phyloP scores from a whole-genome alignment of 2,113 vertebrate genomes.

The Ptilorrhoa leucosticta region DNA sequence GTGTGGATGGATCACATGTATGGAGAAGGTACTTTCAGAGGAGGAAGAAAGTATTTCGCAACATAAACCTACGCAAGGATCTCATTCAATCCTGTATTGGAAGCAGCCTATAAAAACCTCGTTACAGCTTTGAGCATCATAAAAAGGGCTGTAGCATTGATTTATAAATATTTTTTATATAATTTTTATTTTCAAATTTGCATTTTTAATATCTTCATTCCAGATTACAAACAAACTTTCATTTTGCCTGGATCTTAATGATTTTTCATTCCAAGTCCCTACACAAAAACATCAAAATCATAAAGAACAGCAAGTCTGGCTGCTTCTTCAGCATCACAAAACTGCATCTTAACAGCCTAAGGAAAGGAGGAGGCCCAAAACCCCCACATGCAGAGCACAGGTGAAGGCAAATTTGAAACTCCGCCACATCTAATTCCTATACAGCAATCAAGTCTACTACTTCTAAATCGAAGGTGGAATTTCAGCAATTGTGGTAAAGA shows the following conservation, averaged over 20 bases:
- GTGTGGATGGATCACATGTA: conserved; percentile 9
- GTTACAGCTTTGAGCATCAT: neutral
- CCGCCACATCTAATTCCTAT: neutral
- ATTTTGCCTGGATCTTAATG: neutral
- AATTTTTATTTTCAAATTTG: neutral
- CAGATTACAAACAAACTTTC: neutral
- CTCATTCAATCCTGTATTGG: conserved; percentile 1
- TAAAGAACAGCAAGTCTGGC: neutral
- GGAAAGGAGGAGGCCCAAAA: neutral
- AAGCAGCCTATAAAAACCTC: neutral
- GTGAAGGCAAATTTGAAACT: neutral
- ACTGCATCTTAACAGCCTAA: neutral
- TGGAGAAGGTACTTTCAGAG: conserved; percentile 21
- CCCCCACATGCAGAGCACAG: neutral
- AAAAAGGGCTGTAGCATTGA: neutral
- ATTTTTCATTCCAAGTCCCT: neutral
- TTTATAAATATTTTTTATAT: neutral
- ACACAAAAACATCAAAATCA: neutral
- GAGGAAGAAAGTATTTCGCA: conserved; percentile 41
- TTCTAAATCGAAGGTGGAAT: neutral
- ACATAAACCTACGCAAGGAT: conserved; percentile 18
- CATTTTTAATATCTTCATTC: neutral
- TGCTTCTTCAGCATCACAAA: neutral
- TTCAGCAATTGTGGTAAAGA: neutral
- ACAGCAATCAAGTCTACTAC: neutral